Evolutionary conservation across 1,140 invertebrate species (phyloP), one percentile per base, ranked within the genome.

Genomic region (Meteorus sp.): DNA sequence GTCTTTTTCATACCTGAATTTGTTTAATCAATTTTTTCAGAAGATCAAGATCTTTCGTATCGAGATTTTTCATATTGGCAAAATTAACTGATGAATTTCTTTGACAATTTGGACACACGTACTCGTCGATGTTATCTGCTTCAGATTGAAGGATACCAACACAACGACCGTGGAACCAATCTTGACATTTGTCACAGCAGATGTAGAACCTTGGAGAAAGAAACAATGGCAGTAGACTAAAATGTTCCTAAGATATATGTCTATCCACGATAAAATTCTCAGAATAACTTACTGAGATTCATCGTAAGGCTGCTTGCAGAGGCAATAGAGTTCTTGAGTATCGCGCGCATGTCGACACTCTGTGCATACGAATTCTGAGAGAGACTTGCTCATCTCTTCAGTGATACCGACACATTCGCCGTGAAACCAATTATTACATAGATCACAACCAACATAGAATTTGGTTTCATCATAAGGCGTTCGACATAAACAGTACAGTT

Each of bases 341-440:
- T 95, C 93, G 59, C 88, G 83, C 1, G 92, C 91, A 60, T 90
- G 88, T 60, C 88, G 85, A 73, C 94, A 97, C 68, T 94, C 92
- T 4, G 85, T 84, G 73, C 95, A 97, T 45, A 97, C 87, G 76
- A 92, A 94, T 70, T 94, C 92, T 17, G 93, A 91, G 70, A 98
- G 85, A 5, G 86, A 87, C 75, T 95, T 94, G 52, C 94, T 95
- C 82, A 93, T 92, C 73, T 91, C 89, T 76, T 97, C 93, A 0
- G 93, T 94, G 37, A 99, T 92, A 17, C 91, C 93, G 1, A 99
- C 94, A 75, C 97, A 99, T 66, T 93, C 89, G 1, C 95, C 95
- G 76, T 99, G 97, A 82, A 97, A 99, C 95, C 96, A 99, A 79
- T 97, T 97, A 64, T 93, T 94, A 76, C 97, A 99, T 54, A 94